Evolutionary conservation across 1,140 invertebrate species (phyloP).

Genomic region (Dufourea novaeangliae): DNA sequence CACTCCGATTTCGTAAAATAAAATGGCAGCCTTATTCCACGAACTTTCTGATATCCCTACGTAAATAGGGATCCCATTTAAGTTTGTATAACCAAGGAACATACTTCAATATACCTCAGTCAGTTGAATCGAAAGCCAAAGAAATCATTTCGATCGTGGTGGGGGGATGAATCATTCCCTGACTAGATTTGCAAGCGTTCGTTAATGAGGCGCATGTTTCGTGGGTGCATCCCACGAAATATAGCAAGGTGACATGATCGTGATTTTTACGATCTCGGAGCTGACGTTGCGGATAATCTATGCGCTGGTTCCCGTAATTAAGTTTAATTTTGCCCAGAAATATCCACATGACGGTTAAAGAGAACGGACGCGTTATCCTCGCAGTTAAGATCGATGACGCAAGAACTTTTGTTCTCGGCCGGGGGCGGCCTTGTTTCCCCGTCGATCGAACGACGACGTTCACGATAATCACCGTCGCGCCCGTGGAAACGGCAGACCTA

Average conservation of each 20-base stretch:
- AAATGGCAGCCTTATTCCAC: too few relatives aligned
- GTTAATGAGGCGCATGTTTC: not conserved
- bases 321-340: not conserved
- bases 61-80: too few relatives aligned
- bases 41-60: too few relatives aligned
- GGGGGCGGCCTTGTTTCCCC: not conserved
- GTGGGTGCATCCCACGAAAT: not conserved
- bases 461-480: not conserved
- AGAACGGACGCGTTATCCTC: not conserved
- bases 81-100: too few relatives aligned
- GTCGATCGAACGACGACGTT: not conserved
- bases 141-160: too few relatives aligned
- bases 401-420: not conserved
- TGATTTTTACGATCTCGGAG: conserved; percentile 6
- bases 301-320: not conserved
- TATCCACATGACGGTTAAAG: not conserved
- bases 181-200: not conserved
- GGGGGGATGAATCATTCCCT: not conserved
- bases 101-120: too few relatives aligned
- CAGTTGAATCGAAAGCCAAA: too few relatives aligned
- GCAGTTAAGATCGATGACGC: not conserved
- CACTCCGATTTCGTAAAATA: too few relatives aligned
- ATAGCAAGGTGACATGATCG: not conserved
- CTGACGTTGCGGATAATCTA: not conserved
- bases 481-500: not conserved